A percentile compares a stretch with the other conserved stretches of the same genome.
Conservation (phyloP, 2,797 vertebrate genomes). For the Coranthus polyacanthus region DNA sequence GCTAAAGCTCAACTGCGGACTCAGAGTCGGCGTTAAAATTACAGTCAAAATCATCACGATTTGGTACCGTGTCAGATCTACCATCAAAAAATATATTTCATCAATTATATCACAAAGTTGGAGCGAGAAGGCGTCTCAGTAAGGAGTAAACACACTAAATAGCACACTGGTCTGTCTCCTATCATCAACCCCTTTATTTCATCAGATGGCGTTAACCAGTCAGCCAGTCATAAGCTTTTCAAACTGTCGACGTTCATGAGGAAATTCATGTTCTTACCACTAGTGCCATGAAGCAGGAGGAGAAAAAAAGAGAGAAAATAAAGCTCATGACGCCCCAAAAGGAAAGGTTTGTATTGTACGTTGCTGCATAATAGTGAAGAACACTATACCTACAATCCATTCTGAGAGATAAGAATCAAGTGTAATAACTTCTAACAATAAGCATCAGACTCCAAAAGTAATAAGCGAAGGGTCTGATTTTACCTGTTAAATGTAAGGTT, state of each 20-base stretch:
- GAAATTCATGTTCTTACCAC: constrained; percentile 14
- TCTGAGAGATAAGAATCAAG: too few relatives aligned
- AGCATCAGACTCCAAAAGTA: too few relatives aligned
- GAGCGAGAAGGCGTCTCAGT: not conserved
- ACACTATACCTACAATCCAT: too few relatives aligned
- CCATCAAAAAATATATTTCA: not conserved
- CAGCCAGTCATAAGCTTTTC: constrained; percentile 19
- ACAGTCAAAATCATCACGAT: not conserved
- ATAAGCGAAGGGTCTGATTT: too few relatives aligned
- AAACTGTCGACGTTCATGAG: constrained; percentile 9
- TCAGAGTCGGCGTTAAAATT: too few relatives aligned
- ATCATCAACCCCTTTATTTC: not conserved
- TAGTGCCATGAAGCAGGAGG: not conserved
- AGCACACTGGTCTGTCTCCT: not conserved
- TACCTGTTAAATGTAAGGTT: too few relatives aligned
- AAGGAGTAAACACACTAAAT: constrained; percentile 9
- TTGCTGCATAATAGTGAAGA: too few relatives aligned
- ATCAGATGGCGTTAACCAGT: constrained; percentile 8
- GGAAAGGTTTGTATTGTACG: not conserved
- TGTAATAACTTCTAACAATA: too few relatives aligned
- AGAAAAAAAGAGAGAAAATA: not conserved
- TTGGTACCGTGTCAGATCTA: too few relatives aligned
- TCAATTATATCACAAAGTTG: not conserved
- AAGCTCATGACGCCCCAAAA: not conserved
- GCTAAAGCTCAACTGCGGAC: too few relatives aligned